These are phyloP conservation scores for Scelioninae gen. 2 DNA, from an alignment of 2,888 invertebrate species.

Conservation along the genomic window DNA sequence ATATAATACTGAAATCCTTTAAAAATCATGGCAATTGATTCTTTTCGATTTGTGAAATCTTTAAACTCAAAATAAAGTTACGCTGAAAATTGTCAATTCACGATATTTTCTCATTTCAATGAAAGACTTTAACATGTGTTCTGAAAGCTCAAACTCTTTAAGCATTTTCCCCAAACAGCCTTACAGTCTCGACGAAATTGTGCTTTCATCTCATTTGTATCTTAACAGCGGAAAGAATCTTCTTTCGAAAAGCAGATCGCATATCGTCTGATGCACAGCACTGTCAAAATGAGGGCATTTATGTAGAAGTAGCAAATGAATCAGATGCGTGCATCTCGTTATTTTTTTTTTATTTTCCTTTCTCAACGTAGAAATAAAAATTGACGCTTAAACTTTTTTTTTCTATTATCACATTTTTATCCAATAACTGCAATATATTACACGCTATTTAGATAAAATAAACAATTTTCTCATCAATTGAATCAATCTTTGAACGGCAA, in stretches of 20 bases:
- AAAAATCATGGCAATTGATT: conserved; percentile 12
- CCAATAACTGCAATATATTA: too few relatives aligned
- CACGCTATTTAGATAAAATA: too few relatives aligned
- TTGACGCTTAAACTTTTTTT: too few relatives aligned
- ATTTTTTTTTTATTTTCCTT: too few relatives aligned
- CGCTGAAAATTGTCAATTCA: conserved; percentile 33
- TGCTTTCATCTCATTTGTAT: conserved; percentile 55
- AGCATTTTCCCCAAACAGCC: conserved; percentile 42
- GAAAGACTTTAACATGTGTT: conserved; percentile 45
- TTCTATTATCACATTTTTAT: too few relatives aligned
- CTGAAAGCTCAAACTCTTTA: conserved; percentile 45
- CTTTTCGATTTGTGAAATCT: conserved; percentile 15
- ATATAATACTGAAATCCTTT: neutral
- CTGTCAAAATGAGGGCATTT: conserved; percentile 49
- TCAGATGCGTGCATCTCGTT: conserved; percentile 17
- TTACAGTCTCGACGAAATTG: conserved; percentile 46
- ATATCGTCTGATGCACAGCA: conserved; percentile 47
- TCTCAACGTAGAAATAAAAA: too few relatives aligned
- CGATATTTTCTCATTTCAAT: conserved; percentile 32
- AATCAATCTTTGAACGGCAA: too few relatives aligned
- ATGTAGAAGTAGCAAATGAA: conserved; percentile 44
- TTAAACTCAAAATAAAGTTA: conserved; percentile 29
- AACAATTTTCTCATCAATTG: too few relatives aligned
- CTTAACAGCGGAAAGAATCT: conserved; percentile 53
- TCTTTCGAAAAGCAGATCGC: conserved; percentile 56